Evolutionary conservation across 1,140 invertebrate genomes (phyloP).

Genomic region (Charaxes varanes): DNA sequence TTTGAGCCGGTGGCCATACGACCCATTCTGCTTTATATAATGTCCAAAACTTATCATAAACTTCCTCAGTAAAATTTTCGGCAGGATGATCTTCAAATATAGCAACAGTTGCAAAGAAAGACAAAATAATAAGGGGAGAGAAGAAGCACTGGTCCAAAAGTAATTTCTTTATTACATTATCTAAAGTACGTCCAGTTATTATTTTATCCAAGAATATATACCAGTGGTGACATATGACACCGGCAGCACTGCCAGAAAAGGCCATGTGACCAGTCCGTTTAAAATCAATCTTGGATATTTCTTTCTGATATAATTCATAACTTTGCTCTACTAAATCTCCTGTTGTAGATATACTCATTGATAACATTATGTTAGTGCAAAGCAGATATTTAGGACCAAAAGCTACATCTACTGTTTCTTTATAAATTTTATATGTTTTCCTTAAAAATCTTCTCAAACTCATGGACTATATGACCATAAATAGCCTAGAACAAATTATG

Average conservation of each 20-base stretch:
- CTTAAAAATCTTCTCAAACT: conserved; percentile 5
- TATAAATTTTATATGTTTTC: conserved; percentile 1
- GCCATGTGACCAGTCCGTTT: conserved; percentile 86
- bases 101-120: conserved; percentile 87
- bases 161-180: conserved; percentile 88
- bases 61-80: conserved; percentile 80
- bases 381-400: conserved; percentile 86
- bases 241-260: conserved; percentile 85
- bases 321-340: conserved; percentile 91
- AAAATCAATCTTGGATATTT: conserved; percentile 78
- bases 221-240: conserved; percentile 91
- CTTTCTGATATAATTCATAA: conserved; percentile 83
- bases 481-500: conserved; percentile 1
- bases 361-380: conserved; percentile 90
- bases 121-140: conserved; percentile 87
- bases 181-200: conserved; percentile 80
- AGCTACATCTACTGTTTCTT: conserved; percentile 43
- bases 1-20: conserved; percentile 84
- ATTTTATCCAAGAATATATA: conserved; percentile 78
- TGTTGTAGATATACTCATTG: conserved; percentile 81
- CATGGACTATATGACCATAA: neutral
- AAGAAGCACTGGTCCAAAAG: conserved; percentile 91
- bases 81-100: conserved; percentile 80
- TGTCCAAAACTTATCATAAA: conserved; percentile 84
- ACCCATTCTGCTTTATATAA: conserved; percentile 89